Percentiles rank a stretch among this genome's conserved stretches.
Evolutionary conservation across 2,888 invertebrate genomes (phyloP).

Genomic region (Sphaerophoria taeniata): DNA sequence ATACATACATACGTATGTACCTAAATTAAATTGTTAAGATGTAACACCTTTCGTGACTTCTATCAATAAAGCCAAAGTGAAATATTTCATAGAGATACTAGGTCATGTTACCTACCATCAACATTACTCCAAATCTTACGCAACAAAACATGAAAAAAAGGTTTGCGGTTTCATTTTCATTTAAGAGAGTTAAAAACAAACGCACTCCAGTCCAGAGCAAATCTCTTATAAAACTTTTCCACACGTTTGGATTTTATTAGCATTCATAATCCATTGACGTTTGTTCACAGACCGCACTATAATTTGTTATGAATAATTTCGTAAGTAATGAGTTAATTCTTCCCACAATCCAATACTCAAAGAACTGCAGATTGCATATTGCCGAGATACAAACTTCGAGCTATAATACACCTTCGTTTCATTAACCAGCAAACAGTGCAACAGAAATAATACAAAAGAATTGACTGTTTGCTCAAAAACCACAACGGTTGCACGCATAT

Average conservation of each 20-base stretch:
- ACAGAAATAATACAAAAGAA: conserved; percentile 19
- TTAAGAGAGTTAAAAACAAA: neutral
- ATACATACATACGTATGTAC: neutral
- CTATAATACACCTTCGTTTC: conserved; percentile 25
- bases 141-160: conserved; percentile 9
- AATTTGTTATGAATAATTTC: conserved; percentile 59
- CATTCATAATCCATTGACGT: conserved; percentile 22
- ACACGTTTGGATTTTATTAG: conserved; percentile 20
- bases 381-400: neutral
- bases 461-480: conserved; percentile 54
- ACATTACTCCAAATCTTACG: neutral
- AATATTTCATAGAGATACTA: conserved; percentile 11
- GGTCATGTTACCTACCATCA: neutral
- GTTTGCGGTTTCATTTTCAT: conserved; percentile 12
- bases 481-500: conserved; percentile 62
- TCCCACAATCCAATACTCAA: conserved; percentile 16
- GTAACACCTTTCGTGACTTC: conserved; percentile 1
- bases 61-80: conserved; percentile 4
- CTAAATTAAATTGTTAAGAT: neutral
- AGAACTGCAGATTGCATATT: neutral
- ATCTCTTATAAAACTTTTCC: conserved; percentile 23
- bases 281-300: conserved; percentile 49
- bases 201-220: conserved; percentile 12
- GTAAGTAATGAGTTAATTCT: conserved; percentile 50
- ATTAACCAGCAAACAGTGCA: conserved; percentile 28